Base-by-base conservation (phyloP, 2,888 invertebrate species). In the Papilio demoleus region DNA sequence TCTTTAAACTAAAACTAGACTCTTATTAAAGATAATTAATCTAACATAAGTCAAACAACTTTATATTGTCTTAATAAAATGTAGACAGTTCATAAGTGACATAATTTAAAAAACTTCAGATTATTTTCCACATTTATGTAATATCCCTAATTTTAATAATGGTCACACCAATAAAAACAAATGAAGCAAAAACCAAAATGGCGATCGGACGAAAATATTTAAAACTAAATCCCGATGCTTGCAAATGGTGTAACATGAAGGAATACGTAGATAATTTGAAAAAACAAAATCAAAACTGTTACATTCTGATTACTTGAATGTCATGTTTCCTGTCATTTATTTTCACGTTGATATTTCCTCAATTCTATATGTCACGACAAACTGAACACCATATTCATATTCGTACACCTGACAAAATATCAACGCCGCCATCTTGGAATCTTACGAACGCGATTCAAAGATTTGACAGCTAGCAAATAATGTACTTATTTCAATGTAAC, bases 211-310 rank as follows among this genome's bases (percentile, higher is more conserved):
- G n/a, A n/a, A n/a, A n/a, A n/a, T n/a, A n/a, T n/a, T n/a, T n/a
- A n/a, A 34, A 63, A 24, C 9, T 63, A 36, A 68, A 68, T 27
- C 24, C 58, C 0, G 58, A 68, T 12, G 45, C 45, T 8, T 75
- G 75, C 62, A 73, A 70, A 47, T 75, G 74, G 74, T 75, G 75
- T 58, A 75, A 75, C 53, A 72, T 75, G 74, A 73, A 71, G 12
- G 22, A 56, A 12, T 68, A 68, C n/a, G 68, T 68, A 3, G 58
- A 63, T 0, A 45, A n/a, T 8, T 34, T 31, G 31, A 31, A 31
- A 31, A 31, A 4, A 31, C 4, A 6, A 31, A 31, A 4, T 4
- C 4, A 6, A 3, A 31, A 31, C 31, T 6, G 4, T 31, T 31
- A 31, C 6, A n/a, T 42, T 42, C n/a, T 42, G 40, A n/a, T 40